Conservation (phyloP, 2,888 invertebrate species). For the Hemistola chrysoprasaria region DNA sequence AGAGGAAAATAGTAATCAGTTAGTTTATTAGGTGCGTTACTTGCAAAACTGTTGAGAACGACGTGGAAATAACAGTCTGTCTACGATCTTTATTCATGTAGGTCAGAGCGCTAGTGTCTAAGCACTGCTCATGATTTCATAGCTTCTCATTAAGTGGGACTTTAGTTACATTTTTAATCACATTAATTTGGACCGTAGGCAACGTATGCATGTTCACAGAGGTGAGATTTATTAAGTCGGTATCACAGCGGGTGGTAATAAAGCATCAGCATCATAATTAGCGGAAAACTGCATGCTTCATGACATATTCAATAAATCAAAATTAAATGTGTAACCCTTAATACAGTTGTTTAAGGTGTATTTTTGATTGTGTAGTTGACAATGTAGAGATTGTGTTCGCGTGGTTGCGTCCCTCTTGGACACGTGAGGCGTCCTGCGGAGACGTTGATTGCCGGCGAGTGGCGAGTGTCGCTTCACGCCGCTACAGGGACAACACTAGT, state of each 20-base stretch:
- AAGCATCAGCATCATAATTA: conserved; percentile 66
- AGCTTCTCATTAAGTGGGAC: too few species aligned
- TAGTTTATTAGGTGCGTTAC: conserved; percentile 73
- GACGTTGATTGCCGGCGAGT: conserved; percentile 68
- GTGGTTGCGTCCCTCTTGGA: conserved; percentile 52
- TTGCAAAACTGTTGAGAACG: conserved; percentile 51
- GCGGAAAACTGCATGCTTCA: conserved; percentile 51
- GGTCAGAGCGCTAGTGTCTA: too few species aligned
- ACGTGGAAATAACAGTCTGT: too few species aligned
- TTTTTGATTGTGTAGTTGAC: conserved; percentile 33
- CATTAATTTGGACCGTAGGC: too few species aligned
- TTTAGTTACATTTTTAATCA: too few species aligned
- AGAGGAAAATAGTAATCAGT: conserved; percentile 74
- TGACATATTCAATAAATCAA: too few species aligned
- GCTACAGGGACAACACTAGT: conserved; percentile 57
- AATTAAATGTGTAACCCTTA: conserved; percentile 14
- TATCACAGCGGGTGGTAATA: conserved; percentile 46
- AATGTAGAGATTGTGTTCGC: conserved; percentile 58
- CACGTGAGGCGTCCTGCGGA: conserved; percentile 74
- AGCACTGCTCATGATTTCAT: too few species aligned
- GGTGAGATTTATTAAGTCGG: conserved; percentile 49
- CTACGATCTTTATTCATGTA: too few species aligned
- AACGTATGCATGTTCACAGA: conserved; percentile 31
- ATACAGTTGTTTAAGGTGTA: conserved; percentile 22
- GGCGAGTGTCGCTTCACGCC: conserved; percentile 63